These are phyloP conservation scores for Drosophila prosaltans DNA, from an alignment of 1,140 invertebrate genomes.

Conservation along the genomic window DNA sequence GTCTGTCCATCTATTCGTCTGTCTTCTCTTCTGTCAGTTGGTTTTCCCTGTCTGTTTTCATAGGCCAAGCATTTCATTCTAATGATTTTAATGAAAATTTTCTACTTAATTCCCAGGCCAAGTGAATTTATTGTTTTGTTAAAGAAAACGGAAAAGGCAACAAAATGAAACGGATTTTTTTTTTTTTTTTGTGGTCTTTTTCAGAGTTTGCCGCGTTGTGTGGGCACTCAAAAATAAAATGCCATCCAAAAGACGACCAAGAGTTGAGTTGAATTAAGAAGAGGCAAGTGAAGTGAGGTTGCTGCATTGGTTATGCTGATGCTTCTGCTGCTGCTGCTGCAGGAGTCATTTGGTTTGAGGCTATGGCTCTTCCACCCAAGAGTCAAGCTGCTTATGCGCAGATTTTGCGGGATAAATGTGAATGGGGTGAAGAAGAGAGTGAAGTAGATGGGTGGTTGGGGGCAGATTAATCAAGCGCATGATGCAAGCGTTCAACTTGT, in stretches of 20 bases:
- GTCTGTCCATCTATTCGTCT: conserved; percentile 11
- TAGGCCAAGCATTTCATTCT: conserved; percentile 54
- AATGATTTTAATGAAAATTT: conserved; percentile 77
- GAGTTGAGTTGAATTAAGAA: conserved; percentile 35
- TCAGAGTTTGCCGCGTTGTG: conserved; percentile 51
- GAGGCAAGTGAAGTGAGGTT: conserved; percentile 40
- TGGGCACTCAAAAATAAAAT: conserved; percentile 76
- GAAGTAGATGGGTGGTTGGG: background rate
- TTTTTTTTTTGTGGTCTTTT: conserved; percentile 26
- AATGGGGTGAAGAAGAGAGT: no score
- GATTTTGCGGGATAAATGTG: conserved; percentile 28
- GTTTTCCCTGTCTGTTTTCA: conserved; percentile 53
- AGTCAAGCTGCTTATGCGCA: conserved; percentile 61
- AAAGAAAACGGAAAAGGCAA: conserved; percentile 26
- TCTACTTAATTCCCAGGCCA: conserved; percentile 53
- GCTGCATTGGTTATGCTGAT: conserved; percentile 8
- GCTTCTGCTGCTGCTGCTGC: background rate
- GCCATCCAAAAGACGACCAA: conserved; percentile 29
- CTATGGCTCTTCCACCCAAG: conserved; percentile 27
- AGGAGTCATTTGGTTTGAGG: conserved; percentile 1
- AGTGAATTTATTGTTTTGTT: conserved; percentile 72
- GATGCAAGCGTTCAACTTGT: conserved; percentile 65
- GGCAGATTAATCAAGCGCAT: conserved; percentile 76
- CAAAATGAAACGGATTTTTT: conserved; percentile 17
- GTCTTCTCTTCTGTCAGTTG: background rate